Base-by-base conservation (phyloP, 2,797 vertebrate species). In the Fundulus diaphanus region DNA sequence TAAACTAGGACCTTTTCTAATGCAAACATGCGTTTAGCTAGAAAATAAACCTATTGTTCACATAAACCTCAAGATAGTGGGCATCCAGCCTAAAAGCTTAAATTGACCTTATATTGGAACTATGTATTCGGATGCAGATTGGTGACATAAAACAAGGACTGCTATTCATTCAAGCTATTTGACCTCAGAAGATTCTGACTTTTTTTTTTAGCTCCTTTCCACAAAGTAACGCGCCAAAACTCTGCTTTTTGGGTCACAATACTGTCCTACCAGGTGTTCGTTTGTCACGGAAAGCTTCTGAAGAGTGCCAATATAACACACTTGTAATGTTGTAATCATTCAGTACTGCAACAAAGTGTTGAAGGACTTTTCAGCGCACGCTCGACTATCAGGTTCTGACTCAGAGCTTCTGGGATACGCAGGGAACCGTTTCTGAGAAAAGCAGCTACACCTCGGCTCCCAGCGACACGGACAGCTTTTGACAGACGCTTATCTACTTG, bases 1-100 rank as follows among this genome's bases (percentile, higher is more conserved):
- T 84, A 59, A 49, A 35, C 66, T 1, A 37, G 69, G 18, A 73
- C 70, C 49, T 18, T 20, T 31, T 33, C 56, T 59, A 31, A 57
- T 29, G 54, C 54, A 57, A 57, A 57, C 16, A 29, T 57, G 27
- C 54, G 16, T 57, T 16, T 16, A 29, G 27, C 27, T 15, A 16
- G 29, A 16, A 57, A 57, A 57, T 57, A 11, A 57, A 57, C 54
- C 54, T 56, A 8, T 5, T 56, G 54, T 7, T 56, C 13, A 2
- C 27, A 57, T n/a, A 57, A 57, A 57, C 27, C 15, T 57, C 7
- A 9, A 59, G 31, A 33, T 27, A 33, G 16, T 20, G 31, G 7
- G 15, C 20, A 1, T 33, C 56, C 31, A 59, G 33, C 33, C 15
- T 33, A 59, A 33, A 29, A 59, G 33, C 29, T 33, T 20, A 18